Evolutionary conservation across 1,140 invertebrate species (phyloP), one percentile per base, ranked within the genome.

Genomic region (Drosophila eugracilis): DNA sequence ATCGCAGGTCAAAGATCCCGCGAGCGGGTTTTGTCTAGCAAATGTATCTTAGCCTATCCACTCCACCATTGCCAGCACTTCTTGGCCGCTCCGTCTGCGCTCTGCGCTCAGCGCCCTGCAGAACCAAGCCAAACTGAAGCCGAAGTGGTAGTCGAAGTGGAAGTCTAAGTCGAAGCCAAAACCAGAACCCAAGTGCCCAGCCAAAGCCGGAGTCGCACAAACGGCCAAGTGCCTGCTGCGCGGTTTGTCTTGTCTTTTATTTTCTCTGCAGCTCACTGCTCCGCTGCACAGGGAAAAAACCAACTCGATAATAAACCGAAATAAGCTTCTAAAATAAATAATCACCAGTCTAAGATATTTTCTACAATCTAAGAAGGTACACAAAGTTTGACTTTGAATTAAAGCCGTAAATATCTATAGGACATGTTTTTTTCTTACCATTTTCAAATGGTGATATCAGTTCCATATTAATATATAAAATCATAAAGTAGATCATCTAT

Each of bases 1-100:
- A 86, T 74, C 59, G 49, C 78, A 88, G 83, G 83, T 88, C 83
- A 88, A 88, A 88, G 83, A 88, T 88, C 83, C 83, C 83, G 80
- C 78, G 85, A 85, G 81, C 81, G 59, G 85, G 81, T 85, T 88
- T 83, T 81, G 78, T 88, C 83, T 88, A 89, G 83, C 78, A 69
- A 79, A 76, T 77, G 73, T 69, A 67, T 60, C 58, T 69, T 74
- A 42, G 58, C 60, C 41, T 12, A 32, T n/a, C n/a, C 30, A 32
- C 30, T 72, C 47, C 65, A 85, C 73, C 73, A 74, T 54, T 72
- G 73, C 37, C 57, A 65, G 24, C 32, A 28, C 58, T 85, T 86
- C 80, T 77, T 17, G 3, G 70, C 59, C 30, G 49, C 60, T 66
- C 37, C 37, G 47, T 69, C 75, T 50, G 41, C 32, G 49, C 44